A percentile compares a stretch with the other conserved stretches of the same genome.
phyloP scores from a whole-genome alignment of 2,888 invertebrate species.

The Harmothoe impar region DNA sequence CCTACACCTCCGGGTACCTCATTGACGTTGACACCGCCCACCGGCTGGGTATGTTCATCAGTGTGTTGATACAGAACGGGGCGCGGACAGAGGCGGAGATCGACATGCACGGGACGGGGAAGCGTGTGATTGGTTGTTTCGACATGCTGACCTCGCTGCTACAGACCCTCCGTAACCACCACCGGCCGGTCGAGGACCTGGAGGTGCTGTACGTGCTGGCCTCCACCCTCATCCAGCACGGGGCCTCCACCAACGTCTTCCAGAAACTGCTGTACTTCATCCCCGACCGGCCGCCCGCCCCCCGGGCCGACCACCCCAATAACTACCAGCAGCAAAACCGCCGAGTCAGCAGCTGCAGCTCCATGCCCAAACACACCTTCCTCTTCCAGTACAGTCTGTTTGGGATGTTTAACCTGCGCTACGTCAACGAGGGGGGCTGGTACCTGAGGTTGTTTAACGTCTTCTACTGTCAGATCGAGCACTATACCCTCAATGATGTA shows the following conservation, averaged over 20 bases:
- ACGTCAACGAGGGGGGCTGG: slow-evolving; percentile 54
- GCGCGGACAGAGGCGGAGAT: slow-evolving; percentile 65
- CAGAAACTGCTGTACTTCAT: slow-evolving; percentile 63
- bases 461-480: slow-evolving; percentile 56
- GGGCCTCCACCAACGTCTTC: slow-evolving; percentile 65
- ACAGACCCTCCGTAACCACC: slow-evolving; percentile 47
- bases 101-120: slow-evolving; percentile 9
- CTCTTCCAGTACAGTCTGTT: slow-evolving; percentile 68
- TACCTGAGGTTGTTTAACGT: slow-evolving; percentile 62
- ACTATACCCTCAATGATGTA: slow-evolving; percentile 64
- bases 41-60: slow-evolving; percentile 29
- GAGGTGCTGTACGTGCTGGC: slow-evolving; percentile 48
- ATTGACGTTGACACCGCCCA: slow-evolving; percentile 48
- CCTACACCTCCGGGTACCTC: slow-evolving; percentile 54
- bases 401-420: slow-evolving; percentile 67
- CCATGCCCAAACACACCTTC: slow-evolving; percentile 64
- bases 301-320: too few species aligned
- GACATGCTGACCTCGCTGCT: slow-evolving; percentile 64
- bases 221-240: slow-evolving; percentile 63
- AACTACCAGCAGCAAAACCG: too few species aligned
- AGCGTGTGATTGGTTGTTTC: slow-evolving; percentile 63
- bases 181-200: slow-evolving; percentile 57
- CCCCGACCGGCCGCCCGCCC: neutral
- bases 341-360: slow-evolving; percentile 16
- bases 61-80: slow-evolving; percentile 59